Percentiles rank a stretch among this genome's conserved stretches.
phyloP scores from a whole-genome alignment of 2,797 vertebrate species.

The Buceros bicornis region DNA sequence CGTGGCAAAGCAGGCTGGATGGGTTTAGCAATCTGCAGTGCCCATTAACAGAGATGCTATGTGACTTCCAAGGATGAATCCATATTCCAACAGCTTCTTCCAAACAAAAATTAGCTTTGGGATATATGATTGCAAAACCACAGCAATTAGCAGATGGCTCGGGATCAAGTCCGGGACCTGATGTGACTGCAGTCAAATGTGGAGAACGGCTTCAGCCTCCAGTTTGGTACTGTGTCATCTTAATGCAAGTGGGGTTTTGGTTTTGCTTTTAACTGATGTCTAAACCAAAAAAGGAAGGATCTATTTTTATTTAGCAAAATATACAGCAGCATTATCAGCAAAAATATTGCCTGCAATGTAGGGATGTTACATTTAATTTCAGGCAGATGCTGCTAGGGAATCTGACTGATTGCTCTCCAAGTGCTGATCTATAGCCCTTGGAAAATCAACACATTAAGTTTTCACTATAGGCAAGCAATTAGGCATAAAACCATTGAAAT shows the following conservation, averaged over 20 bases:
- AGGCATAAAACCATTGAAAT: constrained; percentile 54
- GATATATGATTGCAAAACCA: constrained; percentile 27
- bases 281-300: not conserved
- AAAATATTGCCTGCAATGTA: constrained; percentile 67
- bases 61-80: constrained; percentile 36
- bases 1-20: not conserved
- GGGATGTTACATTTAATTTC: constrained; percentile 67
- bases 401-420: constrained; percentile 72
- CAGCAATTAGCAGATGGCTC: constrained; percentile 67
- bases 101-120: constrained; percentile 55
- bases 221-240: not conserved
- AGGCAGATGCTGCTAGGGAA: constrained; percentile 51
- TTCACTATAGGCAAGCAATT: constrained; percentile 70
- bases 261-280: constrained; percentile 30
- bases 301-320: not conserved
- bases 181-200: not conserved
- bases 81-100: constrained; percentile 45
- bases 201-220: not conserved
- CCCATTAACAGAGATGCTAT: not conserved
- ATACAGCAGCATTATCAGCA: constrained; percentile 38
- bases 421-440: constrained; percentile 61
- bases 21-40: not conserved
- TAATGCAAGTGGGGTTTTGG: constrained; percentile 14
- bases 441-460: constrained; percentile 71
- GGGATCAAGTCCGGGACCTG: constrained; percentile 42